Evolutionary conservation across 2,113 vertebrate genomes (phyloP), one percentile per base, ranked within the genome.

Genomic region (Macquaria ambigua): DNA sequence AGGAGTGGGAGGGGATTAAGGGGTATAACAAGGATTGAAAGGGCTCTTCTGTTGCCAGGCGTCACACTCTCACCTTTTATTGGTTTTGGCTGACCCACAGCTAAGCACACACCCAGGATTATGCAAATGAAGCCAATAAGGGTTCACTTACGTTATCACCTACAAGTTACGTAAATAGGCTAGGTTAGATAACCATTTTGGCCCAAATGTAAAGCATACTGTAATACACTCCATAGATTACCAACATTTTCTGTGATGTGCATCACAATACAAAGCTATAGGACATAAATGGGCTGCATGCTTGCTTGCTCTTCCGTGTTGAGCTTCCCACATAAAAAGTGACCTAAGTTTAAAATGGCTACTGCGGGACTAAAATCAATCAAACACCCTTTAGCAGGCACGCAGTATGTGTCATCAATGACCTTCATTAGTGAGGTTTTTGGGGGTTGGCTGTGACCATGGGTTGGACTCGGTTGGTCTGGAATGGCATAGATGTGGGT

Each of bases 11-110:
- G 41, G 37, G 28, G 52, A 16, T 43, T 63, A n/a, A 70, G 63
- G 77, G 25, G 31, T 48, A 87, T 25, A 62, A 71, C 31, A 79
- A 56, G 68, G 67, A 37, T 73, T 5, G 48, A 41, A 84, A 86
- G 74, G 81, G 39, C 48, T 87, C 90, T 73, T 87, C 82, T 89
- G 86, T 89, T 70, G 83, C 48, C 41, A 28, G 55, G 28, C 1
- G 48, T 80, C 74, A 53, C 39, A 64, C 50, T 58, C 48, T 62
- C 7, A 63, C 53, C 61, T 69, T 78, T 43, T 10, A 28, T 14
- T 73, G 7, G 53, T 34, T 79, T 76, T 1, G 8, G 56, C 23
- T 28, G 62, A 61, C 28, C 74, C 69, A 58, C 25, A 84, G 52
- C n/a, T 67, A 21, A 56, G 25, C 20, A 39, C 50, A 53, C 21